A percentile compares a stretch with the other conserved stretches of the same genome.
Conservation (phyloP, 2,113 vertebrate genomes). For the Brachyistius frenatus region DNA sequence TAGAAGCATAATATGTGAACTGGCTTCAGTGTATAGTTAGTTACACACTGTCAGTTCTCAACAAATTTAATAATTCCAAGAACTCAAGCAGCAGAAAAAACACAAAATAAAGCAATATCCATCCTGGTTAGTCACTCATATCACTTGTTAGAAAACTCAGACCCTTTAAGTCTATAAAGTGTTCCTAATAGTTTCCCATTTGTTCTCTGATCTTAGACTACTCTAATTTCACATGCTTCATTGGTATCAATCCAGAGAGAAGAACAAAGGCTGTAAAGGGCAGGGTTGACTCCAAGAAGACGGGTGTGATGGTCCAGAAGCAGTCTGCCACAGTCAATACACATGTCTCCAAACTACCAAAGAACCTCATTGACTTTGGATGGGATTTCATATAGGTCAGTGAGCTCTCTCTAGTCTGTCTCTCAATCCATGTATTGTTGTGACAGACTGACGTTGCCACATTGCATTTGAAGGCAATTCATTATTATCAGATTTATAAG, state of each 20-base stretch:
- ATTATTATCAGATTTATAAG: background rate
- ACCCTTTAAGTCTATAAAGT: constrained; percentile 1
- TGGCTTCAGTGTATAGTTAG: background rate
- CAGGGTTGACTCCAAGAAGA: constrained; percentile 20
- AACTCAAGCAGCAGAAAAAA: too few species aligned
- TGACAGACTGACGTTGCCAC: constrained; percentile 7
- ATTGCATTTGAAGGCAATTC: background rate
- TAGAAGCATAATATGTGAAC: background rate
- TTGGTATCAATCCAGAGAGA: background rate
- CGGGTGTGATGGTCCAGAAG: constrained; percentile 15
- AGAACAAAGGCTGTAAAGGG: constrained; percentile 11
- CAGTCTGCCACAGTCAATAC: constrained; percentile 7
- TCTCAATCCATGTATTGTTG: background rate
- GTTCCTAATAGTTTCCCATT: background rate
- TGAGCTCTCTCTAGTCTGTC: background rate
- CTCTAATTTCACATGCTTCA: constrained; percentile 29
- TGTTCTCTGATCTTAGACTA: background rate
- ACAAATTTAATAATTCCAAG: background rate
- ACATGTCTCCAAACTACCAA: constrained; percentile 15
- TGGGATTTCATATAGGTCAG: background rate
- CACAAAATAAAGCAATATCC: background rate
- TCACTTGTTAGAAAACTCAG: constrained; percentile 8
- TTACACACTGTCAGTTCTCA: background rate
- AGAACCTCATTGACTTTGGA: constrained; percentile 9
- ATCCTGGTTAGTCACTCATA: background rate